Conservation (phyloP, 2,797 vertebrate genomes). For the Characodon lateralis region DNA sequence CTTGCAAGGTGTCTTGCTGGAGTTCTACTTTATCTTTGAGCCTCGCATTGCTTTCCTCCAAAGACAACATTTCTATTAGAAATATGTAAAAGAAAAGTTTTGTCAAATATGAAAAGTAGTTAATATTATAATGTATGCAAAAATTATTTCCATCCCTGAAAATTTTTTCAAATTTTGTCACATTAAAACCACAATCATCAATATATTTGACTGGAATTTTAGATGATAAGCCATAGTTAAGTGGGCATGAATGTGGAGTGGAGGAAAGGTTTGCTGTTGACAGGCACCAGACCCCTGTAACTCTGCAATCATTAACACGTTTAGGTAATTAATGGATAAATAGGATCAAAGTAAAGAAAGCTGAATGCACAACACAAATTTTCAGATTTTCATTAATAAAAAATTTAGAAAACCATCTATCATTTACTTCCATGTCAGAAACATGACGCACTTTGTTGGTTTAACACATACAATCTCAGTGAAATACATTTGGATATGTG, state of each 20-base stretch:
- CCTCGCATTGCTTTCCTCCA: slow-evolving; percentile 63
- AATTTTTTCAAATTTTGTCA: background rate
- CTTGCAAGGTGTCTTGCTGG: slow-evolving; percentile 73
- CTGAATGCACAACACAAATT: background rate
- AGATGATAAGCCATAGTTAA: background rate
- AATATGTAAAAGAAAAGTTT: slow-evolving; percentile 10
- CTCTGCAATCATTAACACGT: background rate
- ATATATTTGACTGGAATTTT: background rate
- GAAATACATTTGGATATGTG: background rate
- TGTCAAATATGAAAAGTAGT: background rate
- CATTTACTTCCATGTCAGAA: background rate
- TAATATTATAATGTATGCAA: background rate
- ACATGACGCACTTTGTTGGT: background rate
- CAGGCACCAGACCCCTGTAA: too few species aligned
- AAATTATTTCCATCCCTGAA: background rate
- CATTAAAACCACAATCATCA: background rate
- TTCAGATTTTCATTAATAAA: background rate
- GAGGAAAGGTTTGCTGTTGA: background rate
- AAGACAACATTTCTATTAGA: slow-evolving; percentile 58
- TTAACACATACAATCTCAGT: background rate
- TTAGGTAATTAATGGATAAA: background rate
- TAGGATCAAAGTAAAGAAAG: background rate
- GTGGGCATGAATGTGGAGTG: background rate
- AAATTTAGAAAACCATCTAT: background rate
- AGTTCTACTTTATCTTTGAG: slow-evolving; percentile 78